Percentiles rank a stretch among this genome's conserved stretches.
Conservation (phyloP, 2,888 invertebrate species). For the Nomada lathburiana region DNA sequence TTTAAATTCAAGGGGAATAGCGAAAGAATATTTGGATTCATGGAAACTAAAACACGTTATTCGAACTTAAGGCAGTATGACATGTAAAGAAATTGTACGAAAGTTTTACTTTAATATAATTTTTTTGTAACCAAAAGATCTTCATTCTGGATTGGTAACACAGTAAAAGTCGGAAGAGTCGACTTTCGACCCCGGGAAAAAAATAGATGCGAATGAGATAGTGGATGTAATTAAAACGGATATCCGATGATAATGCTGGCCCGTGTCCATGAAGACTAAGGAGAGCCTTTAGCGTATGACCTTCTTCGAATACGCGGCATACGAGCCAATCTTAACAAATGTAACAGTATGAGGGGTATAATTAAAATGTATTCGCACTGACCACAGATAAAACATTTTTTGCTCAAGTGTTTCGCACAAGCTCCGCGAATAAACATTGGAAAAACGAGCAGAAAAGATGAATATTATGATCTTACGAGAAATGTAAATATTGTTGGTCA, state of each 20-base stretch:
- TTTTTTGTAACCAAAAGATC: too few species aligned
- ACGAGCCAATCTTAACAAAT: background rate
- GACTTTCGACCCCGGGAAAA: constrained; percentile 45
- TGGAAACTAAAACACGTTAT: too few species aligned
- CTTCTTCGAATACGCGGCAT: constrained; percentile 7
- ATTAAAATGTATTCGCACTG: background rate
- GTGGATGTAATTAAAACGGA: constrained; percentile 27
- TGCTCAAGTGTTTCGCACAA: background rate
- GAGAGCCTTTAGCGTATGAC: background rate
- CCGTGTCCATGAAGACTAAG: background rate
- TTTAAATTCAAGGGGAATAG: too few species aligned
- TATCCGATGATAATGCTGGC: constrained; percentile 28
- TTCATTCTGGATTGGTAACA: too few species aligned
- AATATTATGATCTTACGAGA: background rate
- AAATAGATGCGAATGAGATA: constrained; percentile 38
- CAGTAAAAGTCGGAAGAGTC: constrained; percentile 1
- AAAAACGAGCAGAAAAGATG: background rate
- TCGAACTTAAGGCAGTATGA: too few species aligned
- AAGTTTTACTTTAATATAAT: too few species aligned
- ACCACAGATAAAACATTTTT: constrained; percentile 1
- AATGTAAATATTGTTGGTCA: background rate
- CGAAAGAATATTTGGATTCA: too few species aligned
- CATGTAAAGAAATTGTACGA: too few species aligned
- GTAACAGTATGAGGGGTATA: constrained; percentile 8
- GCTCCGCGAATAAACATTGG: background rate